Percentiles rank a stretch among this genome's conserved stretches.
phyloP scores from a whole-genome alignment of 2,113 vertebrate species.

The Platycercus adscitus region DNA sequence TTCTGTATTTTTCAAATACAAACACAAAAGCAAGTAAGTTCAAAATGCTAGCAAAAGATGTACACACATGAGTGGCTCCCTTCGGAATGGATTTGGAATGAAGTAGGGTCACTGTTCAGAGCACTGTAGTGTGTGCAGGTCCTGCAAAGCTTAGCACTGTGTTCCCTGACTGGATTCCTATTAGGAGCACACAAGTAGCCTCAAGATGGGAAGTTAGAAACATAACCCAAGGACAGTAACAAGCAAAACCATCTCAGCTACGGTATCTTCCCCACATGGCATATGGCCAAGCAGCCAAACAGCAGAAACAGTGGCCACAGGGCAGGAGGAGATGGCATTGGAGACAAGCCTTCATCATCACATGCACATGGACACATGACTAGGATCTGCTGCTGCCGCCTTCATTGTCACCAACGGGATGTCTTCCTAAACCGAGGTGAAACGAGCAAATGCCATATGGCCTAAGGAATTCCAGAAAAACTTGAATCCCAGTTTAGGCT shows the following conservation, averaged over 20 bases:
- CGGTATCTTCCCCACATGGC: neutral
- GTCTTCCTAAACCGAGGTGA: neutral
- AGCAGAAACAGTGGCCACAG: neutral
- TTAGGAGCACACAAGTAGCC: neutral
- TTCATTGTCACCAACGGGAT: accelerated
- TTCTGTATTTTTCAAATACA: neutral
- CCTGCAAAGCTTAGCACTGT: neutral
- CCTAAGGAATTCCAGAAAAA: neutral
- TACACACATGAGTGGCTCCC: neutral
- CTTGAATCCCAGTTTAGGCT: neutral
- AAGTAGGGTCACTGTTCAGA: neutral
- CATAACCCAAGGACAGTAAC: neutral
- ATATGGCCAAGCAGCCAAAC: neutral
- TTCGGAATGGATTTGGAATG: neutral
- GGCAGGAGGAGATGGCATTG: neutral
- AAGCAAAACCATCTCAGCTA: neutral
- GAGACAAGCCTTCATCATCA: neutral
- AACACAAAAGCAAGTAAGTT: neutral
- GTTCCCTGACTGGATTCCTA: neutral
- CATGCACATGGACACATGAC: accelerated
- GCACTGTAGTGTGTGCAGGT: neutral
- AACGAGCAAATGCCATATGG: neutral
- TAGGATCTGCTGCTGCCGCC: neutral
- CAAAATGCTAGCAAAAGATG: neutral
- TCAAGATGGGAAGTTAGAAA: neutral